Percentiles rank a stretch among this genome's conserved stretches.
Conservation (phyloP, 2,888 invertebrate genomes). For the Poecilus cupreus region DNA sequence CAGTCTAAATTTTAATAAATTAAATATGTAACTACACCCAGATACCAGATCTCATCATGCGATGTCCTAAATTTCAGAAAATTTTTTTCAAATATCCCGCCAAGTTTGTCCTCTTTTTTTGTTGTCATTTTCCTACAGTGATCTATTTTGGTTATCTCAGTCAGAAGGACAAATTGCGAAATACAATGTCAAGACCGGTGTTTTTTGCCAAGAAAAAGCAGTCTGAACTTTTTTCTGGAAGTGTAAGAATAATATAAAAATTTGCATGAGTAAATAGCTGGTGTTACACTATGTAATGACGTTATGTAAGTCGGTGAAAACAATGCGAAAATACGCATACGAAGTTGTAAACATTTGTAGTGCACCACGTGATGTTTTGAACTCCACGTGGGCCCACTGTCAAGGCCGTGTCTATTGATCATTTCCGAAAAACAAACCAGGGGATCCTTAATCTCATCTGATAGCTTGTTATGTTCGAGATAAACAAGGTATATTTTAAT, state of each 20-base stretch:
- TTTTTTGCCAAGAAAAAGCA: slow-evolving; percentile 37
- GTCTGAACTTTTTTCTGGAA: too few species aligned
- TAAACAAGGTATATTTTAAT: not conserved
- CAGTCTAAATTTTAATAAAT: too few species aligned
- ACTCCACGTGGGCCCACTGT: slow-evolving; percentile 12
- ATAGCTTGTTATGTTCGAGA: not conserved
- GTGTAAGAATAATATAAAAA: not conserved
- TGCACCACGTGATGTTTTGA: slow-evolving; percentile 23
- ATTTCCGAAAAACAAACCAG: not conserved
- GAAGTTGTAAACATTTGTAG: not conserved
- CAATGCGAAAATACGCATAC: not conserved
- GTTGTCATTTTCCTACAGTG: slow-evolving; percentile 1
- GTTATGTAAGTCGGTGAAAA: not conserved
- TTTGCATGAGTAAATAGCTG: not conserved
- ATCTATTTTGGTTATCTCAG: slow-evolving; percentile 42
- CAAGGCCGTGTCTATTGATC: slow-evolving; percentile 10
- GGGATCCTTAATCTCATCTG: not conserved
- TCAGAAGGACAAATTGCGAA: slow-evolving; percentile 50
- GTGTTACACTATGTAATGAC: not conserved
- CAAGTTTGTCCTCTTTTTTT: not conserved
- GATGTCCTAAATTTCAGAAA: not conserved
- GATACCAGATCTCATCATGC: not conserved
- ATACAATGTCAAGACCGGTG: slow-evolving; percentile 52
- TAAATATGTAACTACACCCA: too few species aligned
- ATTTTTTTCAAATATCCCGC: not conserved